Percentiles rank a stretch among this genome's conserved stretches.
Evolutionary conservation across 2,888 invertebrate species (phyloP).

Genomic region (Isotomurus palustris): DNA sequence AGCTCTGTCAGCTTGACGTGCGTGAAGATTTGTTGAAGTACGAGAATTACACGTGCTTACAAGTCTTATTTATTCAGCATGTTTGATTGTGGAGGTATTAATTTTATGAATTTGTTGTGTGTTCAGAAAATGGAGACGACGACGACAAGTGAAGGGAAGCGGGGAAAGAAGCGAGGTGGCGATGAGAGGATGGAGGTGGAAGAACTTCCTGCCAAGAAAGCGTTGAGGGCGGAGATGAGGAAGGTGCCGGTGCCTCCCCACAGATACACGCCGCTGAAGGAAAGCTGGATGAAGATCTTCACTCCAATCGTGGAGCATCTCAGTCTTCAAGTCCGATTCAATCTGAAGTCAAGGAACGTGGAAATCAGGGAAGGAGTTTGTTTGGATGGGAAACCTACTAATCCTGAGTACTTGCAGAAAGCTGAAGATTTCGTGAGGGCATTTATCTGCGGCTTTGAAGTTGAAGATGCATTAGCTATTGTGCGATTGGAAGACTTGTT

Average conservation of each 20-base stretch:
- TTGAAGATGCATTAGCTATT: constrained; percentile 92
- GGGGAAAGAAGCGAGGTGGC: constrained; percentile 10
- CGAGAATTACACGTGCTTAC: no score
- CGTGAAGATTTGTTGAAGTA: no score
- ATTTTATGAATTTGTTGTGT: no score
- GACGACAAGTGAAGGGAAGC: no score
- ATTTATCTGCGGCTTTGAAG: constrained; percentile 92
- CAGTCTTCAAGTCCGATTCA: constrained; percentile 88
- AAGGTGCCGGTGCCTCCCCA: constrained; percentile 82
- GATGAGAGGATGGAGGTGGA: constrained; percentile 32
- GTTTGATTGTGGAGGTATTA: no score
- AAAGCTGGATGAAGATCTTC: constrained; percentile 95
- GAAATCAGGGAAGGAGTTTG: constrained; percentile 64
- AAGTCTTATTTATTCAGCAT: no score
- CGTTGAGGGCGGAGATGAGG: constrained; percentile 46
- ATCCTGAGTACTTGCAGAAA: constrained; percentile 88
- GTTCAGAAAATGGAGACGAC: no score
- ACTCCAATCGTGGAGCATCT: constrained; percentile 94
- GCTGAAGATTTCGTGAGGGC: constrained; percentile 98
- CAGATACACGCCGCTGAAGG: constrained; percentile 88
- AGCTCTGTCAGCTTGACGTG: no score
- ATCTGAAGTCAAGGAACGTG: constrained; percentile 82
- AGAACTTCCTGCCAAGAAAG: constrained; percentile 15
- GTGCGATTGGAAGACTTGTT: constrained; percentile 93
- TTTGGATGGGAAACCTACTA: constrained; percentile 61